phyloP scores from a whole-genome alignment of 2,888 invertebrate genomes.

The Agrenia bidenticulata region DNA sequence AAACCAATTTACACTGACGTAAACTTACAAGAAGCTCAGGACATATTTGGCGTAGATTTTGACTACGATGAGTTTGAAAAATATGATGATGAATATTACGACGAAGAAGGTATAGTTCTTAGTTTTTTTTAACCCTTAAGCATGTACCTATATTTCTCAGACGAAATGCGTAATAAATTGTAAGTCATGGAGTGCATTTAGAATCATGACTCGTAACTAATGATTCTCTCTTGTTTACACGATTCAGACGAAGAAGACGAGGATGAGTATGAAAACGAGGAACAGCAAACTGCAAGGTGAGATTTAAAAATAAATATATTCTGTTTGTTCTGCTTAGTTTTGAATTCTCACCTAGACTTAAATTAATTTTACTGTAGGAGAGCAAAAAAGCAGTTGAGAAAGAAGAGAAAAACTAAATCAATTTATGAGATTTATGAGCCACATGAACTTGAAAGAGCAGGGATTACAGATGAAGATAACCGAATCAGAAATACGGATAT shows the following conservation, averaged over 20 bases:
- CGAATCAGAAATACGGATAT: constrained; percentile 85
- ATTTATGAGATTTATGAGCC: constrained; percentile 97
- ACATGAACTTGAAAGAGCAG: constrained; percentile 91
- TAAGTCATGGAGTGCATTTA: no score
- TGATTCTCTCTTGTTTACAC: no score
- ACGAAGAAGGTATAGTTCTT: constrained; percentile 62
- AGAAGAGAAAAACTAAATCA: constrained; percentile 77
- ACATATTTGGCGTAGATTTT: constrained; percentile 99
- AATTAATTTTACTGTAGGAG: constrained; percentile 55
- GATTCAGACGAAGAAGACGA: constrained; percentile 67
- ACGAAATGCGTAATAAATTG: no score
- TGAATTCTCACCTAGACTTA: background rate
- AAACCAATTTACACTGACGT: constrained; percentile 83
- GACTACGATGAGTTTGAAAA: constrained; percentile 88
- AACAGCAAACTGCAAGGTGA: constrained; percentile 59
- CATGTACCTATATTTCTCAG: background rate
- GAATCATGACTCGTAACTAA: no score
- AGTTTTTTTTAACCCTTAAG: background rate
- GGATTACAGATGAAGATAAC: constrained; percentile 91
- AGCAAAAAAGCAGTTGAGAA: constrained; percentile 73
- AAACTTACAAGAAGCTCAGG: constrained; percentile 96
- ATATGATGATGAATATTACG: constrained; percentile 82
- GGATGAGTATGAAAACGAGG: constrained; percentile 76
- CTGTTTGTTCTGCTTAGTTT: background rate
- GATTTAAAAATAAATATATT: no score